Evolutionary conservation across 1,140 invertebrate species (phyloP).

Genomic region (Cherax destructor): DNA sequence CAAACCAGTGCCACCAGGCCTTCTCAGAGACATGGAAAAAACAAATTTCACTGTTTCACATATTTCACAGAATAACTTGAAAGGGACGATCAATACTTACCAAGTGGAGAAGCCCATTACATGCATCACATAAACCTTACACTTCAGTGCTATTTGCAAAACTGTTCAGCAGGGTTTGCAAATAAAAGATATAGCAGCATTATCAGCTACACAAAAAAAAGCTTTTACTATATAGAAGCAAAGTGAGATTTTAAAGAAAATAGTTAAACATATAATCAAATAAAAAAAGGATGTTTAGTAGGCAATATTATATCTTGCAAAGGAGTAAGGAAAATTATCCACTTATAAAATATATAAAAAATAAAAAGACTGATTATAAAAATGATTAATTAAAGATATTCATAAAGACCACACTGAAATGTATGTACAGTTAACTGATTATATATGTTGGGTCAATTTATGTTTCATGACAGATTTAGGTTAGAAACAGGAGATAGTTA

Average conservation of each 20-base stretch:
- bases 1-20: constrained; percentile 59
- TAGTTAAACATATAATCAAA: background rate
- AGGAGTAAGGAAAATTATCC: background rate
- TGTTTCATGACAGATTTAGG: background rate
- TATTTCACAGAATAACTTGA: constrained; percentile 41
- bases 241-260: constrained; percentile 6
- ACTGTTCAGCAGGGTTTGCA: constrained; percentile 26
- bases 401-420: background rate
- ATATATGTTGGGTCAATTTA: background rate
- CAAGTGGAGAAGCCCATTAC: background rate
- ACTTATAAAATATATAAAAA: background rate
- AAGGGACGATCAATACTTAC: constrained; percentile 32
- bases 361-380: background rate
- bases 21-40: constrained; percentile 67
- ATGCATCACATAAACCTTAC: constrained; percentile 21
- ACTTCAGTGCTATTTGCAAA: constrained; percentile 7
- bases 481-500: background rate
- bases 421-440: background rate
- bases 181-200: constrained; percentile 27
- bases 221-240: constrained; percentile 8
- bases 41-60: constrained; percentile 52
- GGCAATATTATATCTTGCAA: background rate
- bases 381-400: background rate
- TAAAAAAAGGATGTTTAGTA: background rate
- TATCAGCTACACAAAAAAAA: constrained; percentile 27